Evolutionary conservation across 2,797 vertebrate species (phyloP).

Genomic region (Neomorphus geoffroyi): DNA sequence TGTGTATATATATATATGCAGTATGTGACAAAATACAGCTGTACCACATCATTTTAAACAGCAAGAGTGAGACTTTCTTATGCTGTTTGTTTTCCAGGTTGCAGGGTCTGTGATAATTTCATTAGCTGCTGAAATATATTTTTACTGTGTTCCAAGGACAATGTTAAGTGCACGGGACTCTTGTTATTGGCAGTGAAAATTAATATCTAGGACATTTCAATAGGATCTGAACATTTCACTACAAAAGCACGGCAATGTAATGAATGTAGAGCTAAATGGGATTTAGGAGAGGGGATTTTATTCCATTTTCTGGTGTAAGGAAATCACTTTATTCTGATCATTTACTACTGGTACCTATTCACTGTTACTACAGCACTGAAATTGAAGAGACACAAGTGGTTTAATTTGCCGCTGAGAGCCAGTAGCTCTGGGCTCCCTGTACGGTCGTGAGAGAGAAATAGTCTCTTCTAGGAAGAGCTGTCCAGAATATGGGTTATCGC

Average conservation of each 20-base stretch:
- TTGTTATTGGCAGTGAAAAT: conserved; percentile 33
- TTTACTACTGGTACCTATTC: not conserved
- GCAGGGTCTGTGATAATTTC: conserved; percentile 26
- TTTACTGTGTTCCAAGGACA: conserved; percentile 47
- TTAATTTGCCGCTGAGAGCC: not conserved
- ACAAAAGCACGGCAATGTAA: not conserved
- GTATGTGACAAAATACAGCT: conserved; percentile 3
- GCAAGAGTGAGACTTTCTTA: conserved; percentile 4
- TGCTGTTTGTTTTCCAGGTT: conserved; percentile 34
- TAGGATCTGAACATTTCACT: not conserved
- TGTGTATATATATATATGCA: not conserved
- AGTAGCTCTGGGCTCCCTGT: not conserved
- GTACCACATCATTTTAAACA: conserved; percentile 25
- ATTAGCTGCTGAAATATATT: conserved; percentile 41
- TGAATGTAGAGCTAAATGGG: not conserved
- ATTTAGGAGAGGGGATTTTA: conserved; percentile 4
- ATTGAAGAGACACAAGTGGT: not conserved
- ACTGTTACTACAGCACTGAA: not conserved
- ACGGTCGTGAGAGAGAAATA: not conserved
- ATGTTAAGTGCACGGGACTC: conserved; percentile 24
- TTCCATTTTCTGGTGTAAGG: not conserved
- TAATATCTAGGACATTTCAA: conserved; percentile 6
- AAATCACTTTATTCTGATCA: conserved; percentile 10
- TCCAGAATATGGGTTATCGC: not conserved
- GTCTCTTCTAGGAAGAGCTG: not conserved